Percentiles rank a stretch among this genome's conserved stretches.
These are phyloP conservation scores for Mayetiola destructor DNA, from an alignment of 2,888 invertebrate genomes.

Conservation along the genomic window DNA sequence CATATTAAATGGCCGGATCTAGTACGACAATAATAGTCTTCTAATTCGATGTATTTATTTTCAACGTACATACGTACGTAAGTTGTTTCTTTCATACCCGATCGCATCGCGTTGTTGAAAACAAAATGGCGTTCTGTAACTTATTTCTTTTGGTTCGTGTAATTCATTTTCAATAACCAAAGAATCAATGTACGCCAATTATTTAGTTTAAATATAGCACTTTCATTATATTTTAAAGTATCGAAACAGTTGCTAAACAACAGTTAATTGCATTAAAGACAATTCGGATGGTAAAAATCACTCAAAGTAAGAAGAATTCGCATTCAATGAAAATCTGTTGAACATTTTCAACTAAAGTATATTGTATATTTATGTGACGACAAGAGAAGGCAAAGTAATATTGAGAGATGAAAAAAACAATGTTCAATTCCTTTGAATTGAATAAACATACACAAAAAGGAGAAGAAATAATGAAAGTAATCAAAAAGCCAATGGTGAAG, in stretches of 20 bases:
- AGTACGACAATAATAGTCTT: neutral
- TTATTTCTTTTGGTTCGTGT: slow-evolving; percentile 13
- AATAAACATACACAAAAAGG: too few relatives aligned
- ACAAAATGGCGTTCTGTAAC: slow-evolving; percentile 16
- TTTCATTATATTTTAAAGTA: neutral
- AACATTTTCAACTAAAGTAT: neutral
- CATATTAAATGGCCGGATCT: too few relatives aligned
- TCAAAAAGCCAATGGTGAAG: too few relatives aligned
- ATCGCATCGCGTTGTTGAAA: slow-evolving; percentile 24
- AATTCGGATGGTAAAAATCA: too few relatives aligned
- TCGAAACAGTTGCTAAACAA: neutral
- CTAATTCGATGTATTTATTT: neutral
- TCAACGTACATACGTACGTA: neutral
- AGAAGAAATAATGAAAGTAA: too few relatives aligned
- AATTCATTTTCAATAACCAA: slow-evolving; percentile 1
- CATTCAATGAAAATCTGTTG: neutral
- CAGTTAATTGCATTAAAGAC: too few relatives aligned
- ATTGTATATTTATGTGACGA: neutral
- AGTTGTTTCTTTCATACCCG: slow-evolving; percentile 11
- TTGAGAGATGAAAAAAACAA: neutral
- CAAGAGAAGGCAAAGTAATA: neutral
- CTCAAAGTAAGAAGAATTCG: neutral
- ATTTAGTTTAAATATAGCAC: neutral
- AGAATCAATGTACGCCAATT: slow-evolving; percentile 1
- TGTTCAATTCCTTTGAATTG: too few relatives aligned